phyloP scores from a whole-genome alignment of 2,888 invertebrate species.

The Syrista parreyssii region DNA sequence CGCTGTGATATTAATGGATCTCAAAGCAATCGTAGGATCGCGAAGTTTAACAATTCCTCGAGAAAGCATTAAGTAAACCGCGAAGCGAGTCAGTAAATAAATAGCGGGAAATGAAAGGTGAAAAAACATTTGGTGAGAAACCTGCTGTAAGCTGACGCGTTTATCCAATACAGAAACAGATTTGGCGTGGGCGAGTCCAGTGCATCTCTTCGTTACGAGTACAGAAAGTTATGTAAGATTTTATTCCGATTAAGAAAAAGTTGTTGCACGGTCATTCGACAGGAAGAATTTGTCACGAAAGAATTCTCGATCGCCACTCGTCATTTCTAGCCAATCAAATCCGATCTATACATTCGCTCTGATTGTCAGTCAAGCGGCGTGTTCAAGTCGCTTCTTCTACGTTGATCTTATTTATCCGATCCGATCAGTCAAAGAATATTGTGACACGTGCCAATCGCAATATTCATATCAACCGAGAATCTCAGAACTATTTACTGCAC shows the following conservation, averaged over 20 bases:
- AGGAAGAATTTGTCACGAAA: neutral
- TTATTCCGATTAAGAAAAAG: neutral
- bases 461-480: neutral
- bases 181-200: neutral
- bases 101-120: neutral
- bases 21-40: conserved; percentile 52
- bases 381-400: neutral
- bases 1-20: conserved; percentile 56
- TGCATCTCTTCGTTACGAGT: neutral
- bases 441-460: neutral
- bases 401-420: neutral
- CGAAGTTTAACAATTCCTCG: conserved; percentile 9
- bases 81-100: neutral
- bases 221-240: neutral
- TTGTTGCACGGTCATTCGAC: neutral
- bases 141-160: neutral
- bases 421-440: neutral
- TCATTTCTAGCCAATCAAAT: neutral
- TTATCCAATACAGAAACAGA: neutral
- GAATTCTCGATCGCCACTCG: neutral
- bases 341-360: neutral
- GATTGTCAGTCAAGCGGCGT: too few species aligned
- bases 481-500: neutral
- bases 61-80: neutral
- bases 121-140: neutral